Base-by-base conservation (phyloP, 2,797 vertebrate species). In the Lemur catta region DNA sequence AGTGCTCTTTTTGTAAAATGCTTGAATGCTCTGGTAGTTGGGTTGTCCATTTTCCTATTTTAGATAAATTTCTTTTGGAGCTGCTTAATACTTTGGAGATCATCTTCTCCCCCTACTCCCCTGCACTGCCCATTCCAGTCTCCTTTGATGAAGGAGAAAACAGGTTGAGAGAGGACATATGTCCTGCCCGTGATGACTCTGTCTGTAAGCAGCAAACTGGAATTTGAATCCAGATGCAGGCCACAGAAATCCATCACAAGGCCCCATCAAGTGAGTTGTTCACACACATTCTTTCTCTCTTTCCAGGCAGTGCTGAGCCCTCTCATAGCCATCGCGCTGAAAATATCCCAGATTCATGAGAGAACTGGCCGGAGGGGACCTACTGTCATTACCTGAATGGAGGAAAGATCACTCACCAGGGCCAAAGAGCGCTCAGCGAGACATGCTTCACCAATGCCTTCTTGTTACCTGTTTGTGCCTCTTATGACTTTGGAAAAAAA, bases 321-420 rank as follows among this genome's bases (percentile, higher is more conserved):
- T 95, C 99, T 99, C 74, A 99, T 99, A 80, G 99, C 99, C 98
- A 99, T 99, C 0, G 99, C 99, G 20, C 98, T 99, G 98, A 99
- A 99, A 98, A 99, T 99, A 98, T 99, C 99, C 91, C 99, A 99
- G 98, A 99, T 99, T 97, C 99, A 99, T 0, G 99, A 99, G 98
- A 99, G 99, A 98, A 99, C 99, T 0, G 99, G 99, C 96, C 99
- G 99, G 79, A 99, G 99, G 57, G 99, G 99, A 82, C 99, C 99
- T 22, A 99, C 99, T 0, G 98, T 99, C 97, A 99, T 99, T 99
- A 99, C 99, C 98, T 99, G 99, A 99, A 98, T 43, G 89, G 67
- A 93, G 0, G 0, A 65, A 97, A 90, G 69, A 89, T 87, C 84
- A 41, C 96, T 97, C 96, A 97, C 93, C 96, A 97, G 98, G 98